A percentile compares a stretch with the other conserved stretches of the same genome.
Evolutionary conservation across 2,888 invertebrate species (phyloP).

Genomic region (Gerosis bhagava): DNA sequence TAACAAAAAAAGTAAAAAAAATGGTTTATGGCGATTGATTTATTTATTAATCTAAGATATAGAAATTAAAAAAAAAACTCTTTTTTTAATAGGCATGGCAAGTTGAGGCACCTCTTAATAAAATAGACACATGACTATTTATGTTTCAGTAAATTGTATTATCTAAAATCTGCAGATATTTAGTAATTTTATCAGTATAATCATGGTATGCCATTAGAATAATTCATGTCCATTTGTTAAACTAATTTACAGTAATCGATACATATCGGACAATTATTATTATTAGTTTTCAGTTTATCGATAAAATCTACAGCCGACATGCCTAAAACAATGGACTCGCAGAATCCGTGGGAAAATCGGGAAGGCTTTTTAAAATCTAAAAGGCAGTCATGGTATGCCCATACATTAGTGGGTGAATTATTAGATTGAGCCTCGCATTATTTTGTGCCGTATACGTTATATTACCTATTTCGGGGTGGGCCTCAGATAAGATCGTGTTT

Average conservation of each 20-base stretch:
- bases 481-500: conserved; percentile 23
- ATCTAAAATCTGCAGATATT: background rate
- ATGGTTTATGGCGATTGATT: too few relatives aligned
- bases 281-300: conserved; percentile 42
- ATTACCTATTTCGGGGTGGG: conserved; percentile 35
- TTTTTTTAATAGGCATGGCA: too few relatives aligned
- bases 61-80: too few relatives aligned
- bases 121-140: too few relatives aligned
- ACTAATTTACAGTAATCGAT: conserved; percentile 20
- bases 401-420: conserved; percentile 58
- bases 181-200: conserved; percentile 8
- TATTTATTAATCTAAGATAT: too few relatives aligned
- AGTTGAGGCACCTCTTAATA: too few relatives aligned
- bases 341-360: conserved; percentile 70
- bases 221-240: conserved; percentile 9
- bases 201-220: conserved; percentile 3
- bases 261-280: conserved; percentile 15
- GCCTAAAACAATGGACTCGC: conserved; percentile 53
- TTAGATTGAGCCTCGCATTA: conserved; percentile 51
- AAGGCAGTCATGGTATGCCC: conserved; percentile 45
- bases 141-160: background rate
- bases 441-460: conserved; percentile 40
- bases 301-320: conserved; percentile 45
- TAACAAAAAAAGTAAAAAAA: too few relatives aligned
- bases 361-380: conserved; percentile 64